Percentiles rank a stretch among this genome's conserved stretches.
Evolutionary conservation across 2,113 vertebrate species (phyloP).

Genomic region (Panthera leo): DNA sequence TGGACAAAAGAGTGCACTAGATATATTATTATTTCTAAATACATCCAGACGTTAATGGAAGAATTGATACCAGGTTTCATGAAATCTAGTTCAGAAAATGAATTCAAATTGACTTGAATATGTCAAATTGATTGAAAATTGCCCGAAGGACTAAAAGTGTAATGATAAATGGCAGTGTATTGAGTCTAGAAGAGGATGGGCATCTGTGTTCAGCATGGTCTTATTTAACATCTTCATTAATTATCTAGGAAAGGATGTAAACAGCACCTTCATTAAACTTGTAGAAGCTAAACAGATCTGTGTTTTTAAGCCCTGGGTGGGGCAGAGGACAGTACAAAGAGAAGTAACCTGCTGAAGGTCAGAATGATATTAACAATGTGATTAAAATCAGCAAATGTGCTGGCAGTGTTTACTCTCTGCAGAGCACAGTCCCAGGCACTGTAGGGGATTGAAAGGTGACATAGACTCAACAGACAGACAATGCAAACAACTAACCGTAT

Average conservation of each 20-base stretch:
- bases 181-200: neutral
- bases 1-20: neutral
- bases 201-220: neutral
- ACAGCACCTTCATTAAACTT: conserved; percentile 7
- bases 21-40: conserved; percentile 66
- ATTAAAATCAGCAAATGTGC: neutral
- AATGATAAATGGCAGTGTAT: conserved; percentile 43
- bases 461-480: neutral
- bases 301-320: neutral
- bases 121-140: conserved; percentile 78
- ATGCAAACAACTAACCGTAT: rapidly evolving
- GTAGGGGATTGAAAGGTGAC: neutral
- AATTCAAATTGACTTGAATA: conserved; percentile 62
- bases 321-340: neutral
- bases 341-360: neutral
- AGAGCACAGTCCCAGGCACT: neutral
- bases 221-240: conserved; percentile 48
- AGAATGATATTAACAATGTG: neutral
- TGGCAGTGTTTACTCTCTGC: neutral
- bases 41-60: conserved; percentile 47
- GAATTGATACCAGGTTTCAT: conserved; percentile 42
- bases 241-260: conserved; percentile 35
- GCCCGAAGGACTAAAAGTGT: conserved; percentile 50
- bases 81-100: conserved; percentile 66
- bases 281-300: neutral